Evolutionary conservation across 2,797 vertebrate species (phyloP), one percentile per base, ranked within the genome.

Genomic region (Cyprinella venusta): DNA sequence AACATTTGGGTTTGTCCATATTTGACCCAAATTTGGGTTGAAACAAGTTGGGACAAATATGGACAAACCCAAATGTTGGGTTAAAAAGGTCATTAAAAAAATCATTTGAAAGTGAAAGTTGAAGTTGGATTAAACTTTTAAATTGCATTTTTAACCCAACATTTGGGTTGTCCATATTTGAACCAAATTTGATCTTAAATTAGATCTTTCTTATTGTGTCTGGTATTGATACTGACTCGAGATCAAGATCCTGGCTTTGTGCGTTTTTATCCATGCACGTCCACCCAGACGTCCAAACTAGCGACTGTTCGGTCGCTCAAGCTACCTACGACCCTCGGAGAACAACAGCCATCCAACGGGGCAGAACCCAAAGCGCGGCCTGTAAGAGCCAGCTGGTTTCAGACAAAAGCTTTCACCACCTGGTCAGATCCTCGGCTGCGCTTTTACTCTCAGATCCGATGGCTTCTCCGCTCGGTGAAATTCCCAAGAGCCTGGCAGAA

Each of bases 401-500:
- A 88, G 83, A 86, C 85, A 84, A 83, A 84, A 84, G 65, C 71
- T 82, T 83, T 83, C 70, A 79, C 71, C 77, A 86, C 81, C 79
- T 85, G 83, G 40, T 85, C 54, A 42, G 40, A 50, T 68, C 69
- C 69, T 65, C 59, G 10, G 8, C 5, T 42, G 80, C 69, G 59
- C 9, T 83, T 71, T 40, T 54, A 21, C 72, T 82, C 59, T 50
- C 50, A 70, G 74, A 75, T 84, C 72, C 88, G 40, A 81, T 89
- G 79, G 84, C 82, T 76, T 52, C 78, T 86, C 84, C 71, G 42
- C 15, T 5, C 24, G 26, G 59, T 84, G 79, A 56, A 86, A 86
- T 87, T 90, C 86, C 88, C 80, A 76, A 48, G 88, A 92, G 91
- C 19, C 79, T 88, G 80, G 88, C 84, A 88, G 86, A 91, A 90